Conservation (phyloP, 2,113 vertebrate genomes). For the Prolemur simus region DNA sequence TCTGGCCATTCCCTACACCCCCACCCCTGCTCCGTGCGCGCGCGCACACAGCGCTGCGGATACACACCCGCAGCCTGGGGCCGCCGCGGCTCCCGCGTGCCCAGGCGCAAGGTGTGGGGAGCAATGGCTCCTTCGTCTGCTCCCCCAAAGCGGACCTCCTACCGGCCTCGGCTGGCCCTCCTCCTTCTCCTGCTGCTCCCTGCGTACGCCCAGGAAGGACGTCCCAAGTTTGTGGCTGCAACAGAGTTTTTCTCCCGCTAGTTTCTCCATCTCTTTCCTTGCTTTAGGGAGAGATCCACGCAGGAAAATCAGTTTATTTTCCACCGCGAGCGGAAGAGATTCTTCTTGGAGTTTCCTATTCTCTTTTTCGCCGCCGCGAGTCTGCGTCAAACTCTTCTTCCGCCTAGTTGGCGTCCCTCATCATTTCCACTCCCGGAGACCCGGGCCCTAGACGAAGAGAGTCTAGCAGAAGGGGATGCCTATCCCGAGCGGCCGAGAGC, state of each 20-base stretch:
- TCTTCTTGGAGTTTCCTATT: slow-evolving; percentile 22
- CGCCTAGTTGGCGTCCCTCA: background rate
- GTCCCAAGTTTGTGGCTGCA: background rate
- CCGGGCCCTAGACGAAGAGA: background rate
- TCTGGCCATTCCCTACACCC: too few species aligned
- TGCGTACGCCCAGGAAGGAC: too few species aligned
- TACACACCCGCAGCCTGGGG: fast-evolving
- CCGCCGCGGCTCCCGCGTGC: fast-evolving
- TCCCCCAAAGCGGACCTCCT: background rate
- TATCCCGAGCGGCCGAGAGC: fast-evolving
- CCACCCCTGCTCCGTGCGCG: fast-evolving
- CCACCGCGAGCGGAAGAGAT: background rate
- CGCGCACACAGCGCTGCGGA: background rate
- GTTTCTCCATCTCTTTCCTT: background rate
- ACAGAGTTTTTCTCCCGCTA: background rate
- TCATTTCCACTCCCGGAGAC: background rate
- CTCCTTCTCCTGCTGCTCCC: background rate
- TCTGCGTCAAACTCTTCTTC: slow-evolving; percentile 6
- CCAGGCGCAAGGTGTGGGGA: background rate
- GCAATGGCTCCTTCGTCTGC: background rate
- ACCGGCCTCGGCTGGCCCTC: background rate
- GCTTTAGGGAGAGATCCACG: background rate
- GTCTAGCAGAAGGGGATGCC: background rate
- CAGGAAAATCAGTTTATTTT: background rate
- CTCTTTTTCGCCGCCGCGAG: background rate